A percentile compares a stretch with the other conserved stretches of the same genome.
These are phyloP conservation scores for Fukomys damarensis DNA, from an alignment of 2,113 vertebrate genomes.

Conservation along the genomic window DNA sequence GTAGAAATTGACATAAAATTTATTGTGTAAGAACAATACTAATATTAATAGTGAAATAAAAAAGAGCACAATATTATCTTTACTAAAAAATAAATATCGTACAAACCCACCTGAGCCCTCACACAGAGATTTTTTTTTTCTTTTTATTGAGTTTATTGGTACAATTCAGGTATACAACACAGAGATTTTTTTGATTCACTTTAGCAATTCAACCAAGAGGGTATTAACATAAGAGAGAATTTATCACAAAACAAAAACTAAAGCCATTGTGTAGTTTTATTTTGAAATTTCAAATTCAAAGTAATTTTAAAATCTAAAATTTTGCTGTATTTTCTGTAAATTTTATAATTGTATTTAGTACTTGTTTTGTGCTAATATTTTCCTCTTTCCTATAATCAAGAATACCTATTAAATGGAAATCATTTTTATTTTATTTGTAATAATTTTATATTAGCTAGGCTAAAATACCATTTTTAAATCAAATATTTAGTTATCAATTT, in stretches of 20 bases:
- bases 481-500: neutral
- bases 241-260: neutral
- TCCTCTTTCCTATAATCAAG: neutral
- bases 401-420: neutral
- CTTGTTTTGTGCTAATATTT: neutral
- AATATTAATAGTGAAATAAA: neutral
- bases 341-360: neutral
- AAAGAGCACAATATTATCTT: neutral
- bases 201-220: neutral
- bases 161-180: too few relatives aligned
- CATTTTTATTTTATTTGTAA: neutral
- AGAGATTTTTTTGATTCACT: neutral
- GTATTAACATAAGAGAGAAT: neutral
- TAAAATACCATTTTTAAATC: neutral
- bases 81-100: neutral
- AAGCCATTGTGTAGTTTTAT: too few relatives aligned
- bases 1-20: neutral
- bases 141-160: too few relatives aligned
- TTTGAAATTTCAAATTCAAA: neutral
- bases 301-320: neutral
- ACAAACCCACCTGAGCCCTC: rapidly evolving
- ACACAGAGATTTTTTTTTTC: too few relatives aligned
- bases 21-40: neutral
- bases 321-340: neutral
- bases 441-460: neutral